phyloP scores from a whole-genome alignment of 2,113 vertebrate species.

The Petrocephalus microphthalmus region DNA sequence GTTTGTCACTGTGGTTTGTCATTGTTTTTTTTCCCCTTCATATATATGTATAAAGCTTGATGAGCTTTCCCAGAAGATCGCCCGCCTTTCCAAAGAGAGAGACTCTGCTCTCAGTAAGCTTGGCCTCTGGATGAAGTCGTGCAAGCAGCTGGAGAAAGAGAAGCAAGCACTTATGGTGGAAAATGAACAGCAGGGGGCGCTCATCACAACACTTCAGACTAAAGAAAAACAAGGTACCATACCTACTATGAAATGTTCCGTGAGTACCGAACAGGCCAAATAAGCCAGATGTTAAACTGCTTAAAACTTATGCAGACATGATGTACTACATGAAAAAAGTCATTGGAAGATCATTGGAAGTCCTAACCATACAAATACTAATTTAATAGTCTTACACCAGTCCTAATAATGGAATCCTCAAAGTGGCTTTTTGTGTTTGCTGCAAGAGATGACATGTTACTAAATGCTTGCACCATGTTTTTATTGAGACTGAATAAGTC shows the following conservation, averaged over 20 bases:
- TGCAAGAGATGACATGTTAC: too few relatives aligned
- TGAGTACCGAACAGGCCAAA: background rate
- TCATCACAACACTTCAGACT: conserved; percentile 28
- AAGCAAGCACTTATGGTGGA: conserved; percentile 62
- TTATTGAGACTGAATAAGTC: background rate
- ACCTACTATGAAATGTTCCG: background rate
- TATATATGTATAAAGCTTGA: conserved; percentile 38
- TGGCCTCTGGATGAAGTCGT: conserved; percentile 72
- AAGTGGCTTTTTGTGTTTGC: background rate
- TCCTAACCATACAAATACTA: background rate
- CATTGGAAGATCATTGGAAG: background rate
- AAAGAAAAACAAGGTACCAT: conserved; percentile 40
- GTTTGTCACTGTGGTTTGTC: background rate
- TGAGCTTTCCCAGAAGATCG: conserved; percentile 40
- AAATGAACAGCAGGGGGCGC: conserved; percentile 38
- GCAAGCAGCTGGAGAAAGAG: conserved; percentile 74
- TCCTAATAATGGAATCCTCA: background rate
- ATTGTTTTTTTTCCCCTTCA: background rate
- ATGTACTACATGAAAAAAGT: background rate
- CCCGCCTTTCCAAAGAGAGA: conserved; percentile 64
- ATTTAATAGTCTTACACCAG: background rate
- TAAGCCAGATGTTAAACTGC: background rate
- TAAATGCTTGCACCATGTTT: too few relatives aligned
- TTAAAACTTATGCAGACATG: background rate
- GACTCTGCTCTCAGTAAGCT: conserved; percentile 61